Conservation (phyloP, 2,113 vertebrate species). For the Empidonax alnorum region DNA sequence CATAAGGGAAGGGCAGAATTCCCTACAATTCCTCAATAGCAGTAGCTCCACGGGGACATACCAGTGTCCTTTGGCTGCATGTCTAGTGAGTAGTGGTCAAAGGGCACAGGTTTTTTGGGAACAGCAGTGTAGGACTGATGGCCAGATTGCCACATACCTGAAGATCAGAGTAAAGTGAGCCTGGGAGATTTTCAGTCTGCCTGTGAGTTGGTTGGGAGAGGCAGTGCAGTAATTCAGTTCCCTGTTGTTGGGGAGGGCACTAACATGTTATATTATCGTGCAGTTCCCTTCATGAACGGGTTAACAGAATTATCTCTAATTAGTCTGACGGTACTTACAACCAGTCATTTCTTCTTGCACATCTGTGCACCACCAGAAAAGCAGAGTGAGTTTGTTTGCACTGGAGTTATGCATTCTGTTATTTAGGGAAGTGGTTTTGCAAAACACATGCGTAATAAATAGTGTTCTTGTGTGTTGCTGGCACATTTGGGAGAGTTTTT, state of each 20-base stretch:
- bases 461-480: neutral
- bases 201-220: neutral
- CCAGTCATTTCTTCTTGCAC: neutral
- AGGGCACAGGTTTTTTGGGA: neutral
- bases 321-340: neutral
- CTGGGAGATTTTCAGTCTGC: neutral
- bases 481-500: slow-evolving; percentile 1
- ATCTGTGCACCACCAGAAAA: neutral
- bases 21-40: neutral
- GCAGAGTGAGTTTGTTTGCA: neutral
- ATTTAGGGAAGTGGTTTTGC: neutral
- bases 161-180: neutral
- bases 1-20: neutral
- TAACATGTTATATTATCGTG: neutral
- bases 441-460: neutral
- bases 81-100: neutral
- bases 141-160: neutral
- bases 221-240: neutral
- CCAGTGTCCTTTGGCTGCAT: neutral
- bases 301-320: neutral
- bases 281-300: neutral
- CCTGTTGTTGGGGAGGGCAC: neutral
- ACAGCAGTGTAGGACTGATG: neutral
- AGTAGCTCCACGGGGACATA: neutral
- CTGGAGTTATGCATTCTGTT: neutral